Conservation (phyloP, 2,888 invertebrate genomes). For the Sinodicranocentrus sp. region DNA sequence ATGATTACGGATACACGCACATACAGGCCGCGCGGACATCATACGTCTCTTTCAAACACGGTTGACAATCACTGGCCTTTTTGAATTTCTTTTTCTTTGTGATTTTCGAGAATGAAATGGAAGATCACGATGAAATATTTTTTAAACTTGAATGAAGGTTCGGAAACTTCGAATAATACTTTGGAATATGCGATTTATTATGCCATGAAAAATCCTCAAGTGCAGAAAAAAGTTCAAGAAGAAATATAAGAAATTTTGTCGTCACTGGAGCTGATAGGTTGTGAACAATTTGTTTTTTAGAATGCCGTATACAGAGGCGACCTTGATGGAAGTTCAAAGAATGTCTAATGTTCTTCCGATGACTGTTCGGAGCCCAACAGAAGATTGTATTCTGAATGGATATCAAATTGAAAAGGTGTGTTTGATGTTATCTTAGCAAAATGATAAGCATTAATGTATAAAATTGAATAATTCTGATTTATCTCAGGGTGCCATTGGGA, state of each 20-base stretch:
- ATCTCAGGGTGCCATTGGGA: constrained; percentile 16
- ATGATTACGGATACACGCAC: too few relatives aligned
- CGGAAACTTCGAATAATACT: constrained; percentile 72
- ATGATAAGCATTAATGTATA: too few relatives aligned
- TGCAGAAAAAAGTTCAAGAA: constrained; percentile 75
- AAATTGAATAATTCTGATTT: not conserved
- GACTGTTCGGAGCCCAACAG: constrained; percentile 30
- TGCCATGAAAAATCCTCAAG: constrained; percentile 74
- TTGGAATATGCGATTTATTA: constrained; percentile 75
- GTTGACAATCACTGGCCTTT: too few relatives aligned
- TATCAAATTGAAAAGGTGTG: constrained; percentile 47
- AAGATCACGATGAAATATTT: constrained; percentile 10
- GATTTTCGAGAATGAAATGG: too few relatives aligned
- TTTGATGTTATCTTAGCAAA: too few relatives aligned
- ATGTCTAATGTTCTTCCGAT: constrained; percentile 62
- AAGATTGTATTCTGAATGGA: constrained; percentile 29
- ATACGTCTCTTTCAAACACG: too few relatives aligned
- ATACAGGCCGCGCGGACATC: too few relatives aligned
- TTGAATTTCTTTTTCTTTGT: too few relatives aligned
- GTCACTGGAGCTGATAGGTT: too few relatives aligned
- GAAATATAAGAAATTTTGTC: constrained; percentile 74
- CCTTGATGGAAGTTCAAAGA: constrained; percentile 61
- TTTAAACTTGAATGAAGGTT: not conserved
- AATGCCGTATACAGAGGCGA: constrained; percentile 68
- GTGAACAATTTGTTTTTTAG: too few relatives aligned